These are phyloP conservation scores for Capreolus pygargus DNA, from an alignment of 2,113 vertebrate genomes.

Conservation along the genomic window DNA sequence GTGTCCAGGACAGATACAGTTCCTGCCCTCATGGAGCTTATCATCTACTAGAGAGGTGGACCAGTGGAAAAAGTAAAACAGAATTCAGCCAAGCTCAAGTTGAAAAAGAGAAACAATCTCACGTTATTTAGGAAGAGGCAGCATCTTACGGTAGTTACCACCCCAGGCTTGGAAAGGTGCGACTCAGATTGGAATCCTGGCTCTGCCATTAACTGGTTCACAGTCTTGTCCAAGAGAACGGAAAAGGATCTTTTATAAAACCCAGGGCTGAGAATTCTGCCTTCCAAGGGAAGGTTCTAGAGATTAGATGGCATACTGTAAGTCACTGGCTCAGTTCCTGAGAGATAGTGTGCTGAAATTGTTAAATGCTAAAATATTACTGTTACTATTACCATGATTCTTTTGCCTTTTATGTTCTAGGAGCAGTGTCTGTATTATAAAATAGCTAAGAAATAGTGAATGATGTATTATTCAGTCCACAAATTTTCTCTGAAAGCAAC, in stretches of 20 bases:
- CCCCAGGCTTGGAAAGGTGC: not conserved
- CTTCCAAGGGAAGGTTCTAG: not conserved
- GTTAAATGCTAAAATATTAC: not conserved
- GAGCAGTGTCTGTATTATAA: not conserved
- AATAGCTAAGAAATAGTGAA: not conserved
- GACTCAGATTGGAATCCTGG: not conserved
- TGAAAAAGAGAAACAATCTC: not conserved
- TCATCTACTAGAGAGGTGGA: not conserved
- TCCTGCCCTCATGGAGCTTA: not conserved
- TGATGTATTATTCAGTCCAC: not conserved
- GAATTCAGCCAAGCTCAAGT: not conserved
- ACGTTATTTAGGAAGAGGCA: not conserved
- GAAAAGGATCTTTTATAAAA: not conserved
- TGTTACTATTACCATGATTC: not conserved
- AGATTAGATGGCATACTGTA: not conserved
- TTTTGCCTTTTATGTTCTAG: not conserved
- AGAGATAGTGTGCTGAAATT: not conserved
- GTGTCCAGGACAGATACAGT: not conserved
- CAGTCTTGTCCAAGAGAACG: not conserved
- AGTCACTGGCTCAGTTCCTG: not conserved
- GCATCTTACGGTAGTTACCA: not conserved
- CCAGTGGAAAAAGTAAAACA: not conserved
- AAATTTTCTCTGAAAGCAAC: not conserved
- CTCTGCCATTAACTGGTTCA: not conserved
- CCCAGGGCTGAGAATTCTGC: not conserved